Base-by-base conservation (phyloP, 2,888 invertebrate genomes). In the Rhimphoctona megacephalus region DNA sequence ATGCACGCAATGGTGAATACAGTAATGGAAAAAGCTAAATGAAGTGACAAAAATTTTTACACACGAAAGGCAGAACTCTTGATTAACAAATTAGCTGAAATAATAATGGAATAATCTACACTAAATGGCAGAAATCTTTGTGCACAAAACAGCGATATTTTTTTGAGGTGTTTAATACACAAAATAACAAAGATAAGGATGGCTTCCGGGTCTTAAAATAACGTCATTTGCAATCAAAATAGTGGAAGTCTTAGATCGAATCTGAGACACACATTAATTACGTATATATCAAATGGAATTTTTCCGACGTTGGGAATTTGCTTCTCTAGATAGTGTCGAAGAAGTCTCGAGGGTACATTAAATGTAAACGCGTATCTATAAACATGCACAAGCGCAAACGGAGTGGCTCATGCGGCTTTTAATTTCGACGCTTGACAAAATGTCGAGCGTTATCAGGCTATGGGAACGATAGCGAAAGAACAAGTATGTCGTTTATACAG, bases 381-480 rank as follows among this genome's bases (percentile, higher is more conserved):
- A 36, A 83, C 39, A 39, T 39, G 39, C 78, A 72, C 64, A 67
- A 36, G 14, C 70, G 25, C 78, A 54, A 66, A 83, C 72, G 76
- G 61, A 43, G 8, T 61, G 61, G 61, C 57, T 67, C 73, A 33
- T 43, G 79, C 36, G 77, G 79, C 83, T 83, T 78, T 81, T 83
- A 79, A 82, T 73, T 85, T 81, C 70, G 64, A 81, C 72, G 64
- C 70, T 85, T 81, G 85, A 85, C 81, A 85, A 85, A 85, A 85
- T 81, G 64, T 80, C 81, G 57, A 49, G 69, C 69, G 78, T 81
- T 86, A 86, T 86, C 66, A 43, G 52, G 49, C 46, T 49, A 33
- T 19, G 54, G n/a, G 17, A 69, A 73, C 80, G 81, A 86, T 81
- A 86, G 77, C 67, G 83, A 83, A 81, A 81, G 83, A 69, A 67